Evolutionary conservation across 2,888 invertebrate genomes (phyloP).

Genomic region (Stenchaetothrips biformis): DNA sequence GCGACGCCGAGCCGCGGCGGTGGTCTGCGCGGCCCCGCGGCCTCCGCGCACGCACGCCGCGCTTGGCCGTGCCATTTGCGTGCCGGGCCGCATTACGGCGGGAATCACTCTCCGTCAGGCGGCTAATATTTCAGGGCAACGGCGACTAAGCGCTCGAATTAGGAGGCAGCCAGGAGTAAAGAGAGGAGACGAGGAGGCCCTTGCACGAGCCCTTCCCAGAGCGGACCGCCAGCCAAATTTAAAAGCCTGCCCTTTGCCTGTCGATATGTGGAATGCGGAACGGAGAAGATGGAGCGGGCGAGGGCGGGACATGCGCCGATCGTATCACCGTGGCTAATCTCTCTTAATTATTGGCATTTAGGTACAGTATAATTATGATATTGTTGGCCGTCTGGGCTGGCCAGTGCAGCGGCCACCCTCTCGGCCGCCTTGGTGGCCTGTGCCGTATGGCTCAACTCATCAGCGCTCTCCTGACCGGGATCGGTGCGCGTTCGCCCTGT

Average conservation of each 20-base stretch:
- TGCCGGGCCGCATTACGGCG: too few species aligned
- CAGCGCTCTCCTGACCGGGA: background rate
- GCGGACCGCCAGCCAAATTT: background rate
- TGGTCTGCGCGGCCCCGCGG: background rate
- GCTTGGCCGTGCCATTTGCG: background rate
- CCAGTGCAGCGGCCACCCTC: constrained; percentile 8
- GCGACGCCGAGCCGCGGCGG: too few species aligned
- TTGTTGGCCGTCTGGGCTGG: background rate
- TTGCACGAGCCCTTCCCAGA: background rate
- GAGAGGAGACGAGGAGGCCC: too few species aligned
- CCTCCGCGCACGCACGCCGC: background rate
- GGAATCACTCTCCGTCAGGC: too few species aligned
- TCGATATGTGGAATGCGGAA: background rate
- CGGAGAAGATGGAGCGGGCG: background rate
- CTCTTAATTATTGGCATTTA: constrained; percentile 17
- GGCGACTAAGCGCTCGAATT: too few species aligned
- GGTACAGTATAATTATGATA: constrained; percentile 17
- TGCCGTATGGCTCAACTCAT: too few species aligned
- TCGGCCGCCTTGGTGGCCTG: constrained; percentile 2
- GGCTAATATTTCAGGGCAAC: too few species aligned
- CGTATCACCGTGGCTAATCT: constrained; percentile 22
- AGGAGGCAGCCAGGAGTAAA: too few species aligned
- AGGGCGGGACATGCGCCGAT: background rate
- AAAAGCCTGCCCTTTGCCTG: background rate
- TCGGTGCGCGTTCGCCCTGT: background rate